Conservation (phyloP, 1,140 invertebrate genomes). For the Cheumatopsyche charites region DNA sequence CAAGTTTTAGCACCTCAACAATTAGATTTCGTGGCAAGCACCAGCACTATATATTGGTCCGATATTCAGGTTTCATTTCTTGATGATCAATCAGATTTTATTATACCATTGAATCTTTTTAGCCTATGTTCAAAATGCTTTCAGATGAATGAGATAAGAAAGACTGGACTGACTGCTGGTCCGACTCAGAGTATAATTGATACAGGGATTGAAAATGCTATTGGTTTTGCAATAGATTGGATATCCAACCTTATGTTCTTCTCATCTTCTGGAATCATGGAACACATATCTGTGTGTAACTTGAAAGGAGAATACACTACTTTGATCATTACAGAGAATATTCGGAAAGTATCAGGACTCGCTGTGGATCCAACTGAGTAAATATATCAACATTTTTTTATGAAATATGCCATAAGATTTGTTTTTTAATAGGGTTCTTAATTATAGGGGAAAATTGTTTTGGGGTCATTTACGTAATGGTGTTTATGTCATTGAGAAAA, state of each 20-base stretch:
- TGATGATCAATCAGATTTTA: not conserved
- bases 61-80: conserved; percentile 65
- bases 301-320: conserved; percentile 75
- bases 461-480: conserved; percentile 61
- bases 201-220: conserved; percentile 68
- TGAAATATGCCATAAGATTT: not conserved
- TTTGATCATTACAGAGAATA: conserved; percentile 51
- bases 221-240: conserved; percentile 76
- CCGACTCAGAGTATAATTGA: conserved; percentile 75
- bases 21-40: conserved; percentile 72
- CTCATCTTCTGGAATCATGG: conserved; percentile 56
- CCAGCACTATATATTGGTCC: conserved; percentile 78
- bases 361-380: conserved; percentile 70
- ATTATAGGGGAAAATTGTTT: conserved; percentile 66
- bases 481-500: conserved; percentile 64
- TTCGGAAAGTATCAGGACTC: conserved; percentile 61
- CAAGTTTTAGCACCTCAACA: conserved; percentile 69
- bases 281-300: conserved; percentile 71
- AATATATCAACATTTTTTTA: not conserved
- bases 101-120: too few relatives aligned
- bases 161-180: conserved; percentile 70
- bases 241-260: conserved; percentile 77
- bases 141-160: conserved; percentile 73
- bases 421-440: not conserved
- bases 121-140: not conserved